These are phyloP conservation scores for Brachionus rotundiformis DNA, from an alignment of 1,140 invertebrate genomes.

Conservation along the genomic window DNA sequence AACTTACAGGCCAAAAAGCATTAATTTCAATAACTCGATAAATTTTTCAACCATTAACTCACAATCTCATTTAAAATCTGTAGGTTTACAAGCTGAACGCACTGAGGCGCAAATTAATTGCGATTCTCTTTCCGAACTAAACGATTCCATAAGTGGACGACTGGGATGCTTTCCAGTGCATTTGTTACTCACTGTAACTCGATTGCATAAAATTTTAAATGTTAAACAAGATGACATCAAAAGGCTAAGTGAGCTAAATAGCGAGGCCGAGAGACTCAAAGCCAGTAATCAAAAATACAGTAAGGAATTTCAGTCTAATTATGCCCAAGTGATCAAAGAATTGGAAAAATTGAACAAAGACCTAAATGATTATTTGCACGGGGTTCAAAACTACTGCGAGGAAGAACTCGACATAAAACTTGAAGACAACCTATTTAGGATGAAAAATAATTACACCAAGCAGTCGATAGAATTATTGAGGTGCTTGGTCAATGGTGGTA, in stretches of 20 bases:
- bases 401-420: slow-evolving; percentile 72
- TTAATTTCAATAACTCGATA: not conserved
- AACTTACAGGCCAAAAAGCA: slow-evolving; percentile 29
- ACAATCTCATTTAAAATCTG: not conserved
- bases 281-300: slow-evolving; percentile 74
- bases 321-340: slow-evolving; percentile 83
- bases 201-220: slow-evolving; percentile 79
- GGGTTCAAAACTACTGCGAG: slow-evolving; percentile 56
- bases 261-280: slow-evolving; percentile 80
- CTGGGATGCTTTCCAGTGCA: slow-evolving; percentile 81
- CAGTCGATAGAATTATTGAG: slow-evolving; percentile 3
- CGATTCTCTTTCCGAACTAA: slow-evolving; percentile 53
- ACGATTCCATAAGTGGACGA: slow-evolving; percentile 64
- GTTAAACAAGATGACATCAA: slow-evolving; percentile 80
- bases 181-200: slow-evolving; percentile 68
- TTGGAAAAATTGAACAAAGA: slow-evolving; percentile 87
- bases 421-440: slow-evolving; percentile 9
- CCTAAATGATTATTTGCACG: slow-evolving; percentile 79
- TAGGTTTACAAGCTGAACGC: not conserved
- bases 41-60: not conserved
- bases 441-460: not conserved
- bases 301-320: slow-evolving; percentile 83
- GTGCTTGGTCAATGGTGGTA: not conserved
- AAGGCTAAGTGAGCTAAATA: slow-evolving; percentile 81
- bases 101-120: not conserved